These are phyloP conservation scores for Drosophila tsacasi DNA, from an alignment of 1,140 invertebrate species.

Conservation along the genomic window DNA sequence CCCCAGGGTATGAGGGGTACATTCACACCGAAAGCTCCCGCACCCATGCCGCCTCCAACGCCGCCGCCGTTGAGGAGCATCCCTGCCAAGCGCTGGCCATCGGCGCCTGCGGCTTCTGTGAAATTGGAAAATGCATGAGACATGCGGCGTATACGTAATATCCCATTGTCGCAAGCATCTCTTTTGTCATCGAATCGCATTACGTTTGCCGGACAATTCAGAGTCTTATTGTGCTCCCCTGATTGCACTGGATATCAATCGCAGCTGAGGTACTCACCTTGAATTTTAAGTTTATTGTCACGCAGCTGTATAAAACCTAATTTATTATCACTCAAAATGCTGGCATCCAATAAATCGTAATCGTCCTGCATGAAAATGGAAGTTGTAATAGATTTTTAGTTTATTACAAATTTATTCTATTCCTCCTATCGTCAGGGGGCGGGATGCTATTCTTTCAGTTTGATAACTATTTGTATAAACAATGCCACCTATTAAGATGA, in stretches of 20 bases:
- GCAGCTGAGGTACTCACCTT: constrained; percentile 71
- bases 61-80: constrained; percentile 71
- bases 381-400: neutral
- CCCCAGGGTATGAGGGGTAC: constrained; percentile 83
- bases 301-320: constrained; percentile 84
- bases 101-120: constrained; percentile 74
- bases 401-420: neutral
- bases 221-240: constrained; percentile 19
- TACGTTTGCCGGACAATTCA: constrained; percentile 13
- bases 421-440: neutral
- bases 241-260: constrained; percentile 34
- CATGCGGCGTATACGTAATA: constrained; percentile 65
- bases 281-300: constrained; percentile 85
- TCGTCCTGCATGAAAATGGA: constrained; percentile 70
- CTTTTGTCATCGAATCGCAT: constrained; percentile 48
- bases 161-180: constrained; percentile 35
- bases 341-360: constrained; percentile 81
- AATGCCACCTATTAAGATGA: too few species aligned
- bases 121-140: constrained; percentile 59
- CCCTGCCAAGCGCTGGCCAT: constrained; percentile 76
- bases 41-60: constrained; percentile 40
- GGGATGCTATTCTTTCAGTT: neutral
- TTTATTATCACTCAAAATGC: constrained; percentile 84
- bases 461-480: neutral
- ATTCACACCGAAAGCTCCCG: constrained; percentile 57